These are phyloP conservation scores for Poeciliopsis turrubarensis DNA, from an alignment of 2,113 vertebrate genomes.

Conservation along the genomic window DNA sequence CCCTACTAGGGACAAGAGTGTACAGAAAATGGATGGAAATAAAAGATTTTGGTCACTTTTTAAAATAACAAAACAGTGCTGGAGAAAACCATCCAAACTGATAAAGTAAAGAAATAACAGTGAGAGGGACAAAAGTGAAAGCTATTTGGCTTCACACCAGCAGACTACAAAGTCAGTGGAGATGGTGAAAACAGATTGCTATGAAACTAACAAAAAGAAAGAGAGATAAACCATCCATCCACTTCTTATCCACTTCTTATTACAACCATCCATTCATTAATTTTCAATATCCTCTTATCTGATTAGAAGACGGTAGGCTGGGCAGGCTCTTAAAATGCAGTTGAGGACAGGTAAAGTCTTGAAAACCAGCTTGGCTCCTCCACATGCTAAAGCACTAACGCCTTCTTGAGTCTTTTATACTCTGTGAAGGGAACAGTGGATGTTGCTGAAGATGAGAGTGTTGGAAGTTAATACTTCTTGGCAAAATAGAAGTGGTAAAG, in stretches of 20 bases:
- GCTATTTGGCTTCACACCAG: constrained; percentile 45
- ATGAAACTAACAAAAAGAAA: constrained; percentile 24
- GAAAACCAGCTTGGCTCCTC: background rate
- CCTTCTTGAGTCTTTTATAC: background rate
- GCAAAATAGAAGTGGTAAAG: background rate
- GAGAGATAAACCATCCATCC: constrained; percentile 14
- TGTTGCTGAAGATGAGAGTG: background rate
- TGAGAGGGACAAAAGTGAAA: constrained; percentile 35
- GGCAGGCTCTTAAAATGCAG: constrained; percentile 4
- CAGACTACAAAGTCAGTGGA: constrained; percentile 39
- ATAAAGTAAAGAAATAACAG: constrained; percentile 37
- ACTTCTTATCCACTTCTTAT: constrained; percentile 34
- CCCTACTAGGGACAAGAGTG: too few relatives aligned
- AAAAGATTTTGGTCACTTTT: constrained; percentile 14
- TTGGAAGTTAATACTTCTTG: background rate
- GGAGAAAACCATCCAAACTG: constrained; percentile 8
- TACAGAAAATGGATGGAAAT: too few relatives aligned
- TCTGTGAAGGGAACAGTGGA: background rate
- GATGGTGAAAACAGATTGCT: constrained; percentile 44
- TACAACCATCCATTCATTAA: constrained; percentile 12
- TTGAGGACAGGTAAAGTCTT: background rate
- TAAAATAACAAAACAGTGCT: background rate
- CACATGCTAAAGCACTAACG: background rate
- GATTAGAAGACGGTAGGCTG: background rate
- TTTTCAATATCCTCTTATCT: constrained; percentile 13